Base-by-base conservation (phyloP, 2,113 vertebrate genomes). In the Pagrus major region DNA sequence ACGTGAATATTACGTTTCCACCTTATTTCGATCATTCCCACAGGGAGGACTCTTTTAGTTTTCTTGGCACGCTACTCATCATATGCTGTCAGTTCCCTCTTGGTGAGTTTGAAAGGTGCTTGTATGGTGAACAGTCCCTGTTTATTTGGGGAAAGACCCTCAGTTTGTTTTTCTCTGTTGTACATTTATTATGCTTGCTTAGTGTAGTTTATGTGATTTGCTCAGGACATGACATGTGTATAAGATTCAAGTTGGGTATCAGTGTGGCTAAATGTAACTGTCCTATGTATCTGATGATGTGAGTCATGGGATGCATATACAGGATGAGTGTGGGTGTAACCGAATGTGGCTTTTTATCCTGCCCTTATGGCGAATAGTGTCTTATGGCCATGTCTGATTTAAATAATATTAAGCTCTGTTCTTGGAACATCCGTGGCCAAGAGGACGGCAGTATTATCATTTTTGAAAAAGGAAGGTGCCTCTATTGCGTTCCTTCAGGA, bases 111-210 rank as follows among this genome's bases (percentile, higher is more conserved):
- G 21, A 23, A 60, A 56, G 33, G 4, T 44, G 14, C 5, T 12
- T 27, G 7, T 44, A 8, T 64, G 61, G 25, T 44, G 39, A 27
- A 25, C 33, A 44, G 61, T 44, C 61, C 61, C 61, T 44, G 61
- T 29, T 64, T 44, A 14, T 64, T 44, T 64, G 39, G 39, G 60
- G 60, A 64, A 64, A 42, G 23, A 27, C 33, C 60, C 60, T 27
- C 14, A 8, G 3, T 42, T 18, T 63, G 39, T 64, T 29, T 10
- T 27, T 55, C 2, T 29, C 3, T 52, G 11, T 52, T 52, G 23
- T 25, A 25, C n/a, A 52, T 14, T 35, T 63, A 5, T 25, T 63
- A 25, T 63, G 12, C 1, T 3, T 63, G n/a, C 42, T 63, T 6
- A 25, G n/a, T 27, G 3, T 20, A 20, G 16, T 46, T 46, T 3